A percentile compares a stretch with the other conserved stretches of the same genome.
These are phyloP conservation scores for Dasyprocta punctata DNA, from an alignment of 2,113 vertebrate genomes.

Conservation along the genomic window DNA sequence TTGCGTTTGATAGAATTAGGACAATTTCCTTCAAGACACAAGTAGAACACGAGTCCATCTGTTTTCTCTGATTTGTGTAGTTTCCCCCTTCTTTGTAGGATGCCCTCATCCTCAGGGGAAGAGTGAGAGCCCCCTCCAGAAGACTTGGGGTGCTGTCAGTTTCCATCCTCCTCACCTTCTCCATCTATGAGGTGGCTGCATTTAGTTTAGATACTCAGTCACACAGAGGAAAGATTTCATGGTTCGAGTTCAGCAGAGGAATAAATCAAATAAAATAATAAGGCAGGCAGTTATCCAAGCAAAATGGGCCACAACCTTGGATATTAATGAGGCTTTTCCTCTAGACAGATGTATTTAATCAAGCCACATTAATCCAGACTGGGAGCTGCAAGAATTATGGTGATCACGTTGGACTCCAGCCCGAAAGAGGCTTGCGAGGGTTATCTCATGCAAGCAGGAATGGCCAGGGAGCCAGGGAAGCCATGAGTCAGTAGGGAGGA, in stretches of 20 bases:
- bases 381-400: slow-evolving; percentile 73
- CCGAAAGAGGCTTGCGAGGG: slow-evolving; percentile 64
- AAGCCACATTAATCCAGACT: slow-evolving; percentile 66
- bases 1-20: not conserved
- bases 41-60: not conserved
- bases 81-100: not conserved
- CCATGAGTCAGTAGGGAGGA: not conserved
- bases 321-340: slow-evolving; percentile 78
- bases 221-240: slow-evolving; percentile 14
- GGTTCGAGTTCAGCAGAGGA: not conserved
- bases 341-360: slow-evolving; percentile 74
- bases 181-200: accelerated
- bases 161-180: not conserved
- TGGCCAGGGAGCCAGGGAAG: slow-evolving; percentile 18
- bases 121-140: not conserved
- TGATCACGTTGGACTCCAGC: slow-evolving; percentile 76
- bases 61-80: not conserved
- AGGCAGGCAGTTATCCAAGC: slow-evolving; percentile 69
- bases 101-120: not conserved
- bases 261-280: slow-evolving; percentile 71
- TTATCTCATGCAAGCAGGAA: slow-evolving; percentile 66
- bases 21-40: not conserved
- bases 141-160: accelerated
- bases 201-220: slow-evolving; percentile 36
- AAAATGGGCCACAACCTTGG: slow-evolving; percentile 65